Conservation (phyloP, 2,888 invertebrate species). For the Pecten maximus region DNA sequence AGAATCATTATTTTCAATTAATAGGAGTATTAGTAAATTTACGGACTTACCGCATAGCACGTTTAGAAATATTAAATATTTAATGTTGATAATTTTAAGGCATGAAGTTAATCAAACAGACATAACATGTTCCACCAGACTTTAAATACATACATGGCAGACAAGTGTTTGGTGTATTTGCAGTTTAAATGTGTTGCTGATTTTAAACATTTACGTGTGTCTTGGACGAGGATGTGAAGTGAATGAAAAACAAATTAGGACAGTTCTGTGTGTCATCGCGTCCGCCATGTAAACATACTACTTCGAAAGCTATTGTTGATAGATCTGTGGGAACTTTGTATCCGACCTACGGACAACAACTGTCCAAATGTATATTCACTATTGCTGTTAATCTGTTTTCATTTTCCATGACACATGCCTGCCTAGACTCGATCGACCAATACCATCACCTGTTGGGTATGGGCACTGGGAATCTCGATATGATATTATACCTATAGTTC, state of each 20-base stretch:
- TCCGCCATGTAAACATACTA: background rate
- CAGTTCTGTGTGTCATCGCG: background rate
- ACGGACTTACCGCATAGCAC: background rate
- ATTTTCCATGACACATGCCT: background rate
- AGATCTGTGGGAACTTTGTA: background rate
- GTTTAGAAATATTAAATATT: background rate
- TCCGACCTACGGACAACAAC: background rate
- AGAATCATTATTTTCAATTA: background rate
- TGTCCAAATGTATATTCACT: background rate
- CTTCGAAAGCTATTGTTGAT: background rate
- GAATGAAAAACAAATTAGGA: slow-evolving; percentile 28
- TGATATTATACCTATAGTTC: no score
- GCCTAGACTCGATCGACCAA: no score
- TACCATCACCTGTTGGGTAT: no score
- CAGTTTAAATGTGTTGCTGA: background rate
- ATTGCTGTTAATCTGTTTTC: background rate
- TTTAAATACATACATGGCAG: background rate
- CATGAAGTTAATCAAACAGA: slow-evolving; percentile 4
- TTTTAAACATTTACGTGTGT: slow-evolving; percentile 15
- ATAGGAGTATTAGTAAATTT: background rate
- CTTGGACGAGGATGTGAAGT: background rate
- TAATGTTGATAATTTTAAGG: background rate
- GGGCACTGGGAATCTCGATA: no score
- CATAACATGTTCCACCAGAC: background rate
- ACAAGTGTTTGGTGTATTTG: background rate